Conservation (phyloP, 2,113 vertebrate genomes). For the Centropus bengalensis region DNA sequence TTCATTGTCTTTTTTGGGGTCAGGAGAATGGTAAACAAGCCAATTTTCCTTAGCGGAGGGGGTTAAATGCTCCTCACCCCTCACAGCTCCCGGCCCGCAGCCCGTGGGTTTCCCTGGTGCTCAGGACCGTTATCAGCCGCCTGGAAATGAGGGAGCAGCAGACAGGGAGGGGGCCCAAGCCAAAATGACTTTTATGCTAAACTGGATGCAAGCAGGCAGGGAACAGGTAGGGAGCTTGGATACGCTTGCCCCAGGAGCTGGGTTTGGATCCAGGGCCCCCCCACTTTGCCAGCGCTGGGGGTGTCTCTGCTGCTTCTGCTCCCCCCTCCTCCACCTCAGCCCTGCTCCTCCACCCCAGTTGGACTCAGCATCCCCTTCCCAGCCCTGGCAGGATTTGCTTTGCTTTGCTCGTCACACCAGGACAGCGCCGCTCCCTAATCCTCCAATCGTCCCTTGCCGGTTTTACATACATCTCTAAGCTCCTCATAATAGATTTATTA, state of each 20-base stretch:
- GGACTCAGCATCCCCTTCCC: not conserved
- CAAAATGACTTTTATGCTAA: conserved; percentile 69
- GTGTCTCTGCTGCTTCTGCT: not conserved
- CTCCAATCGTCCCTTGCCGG: not conserved
- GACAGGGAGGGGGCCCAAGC: conserved; percentile 3
- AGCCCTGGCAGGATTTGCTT: not conserved
- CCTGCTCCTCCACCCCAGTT: not conserved
- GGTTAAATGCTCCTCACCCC: conserved; percentile 26
- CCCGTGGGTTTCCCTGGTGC: not conserved
- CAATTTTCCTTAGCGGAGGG: conserved; percentile 54
- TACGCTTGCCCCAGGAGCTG: no score
- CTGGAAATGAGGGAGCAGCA: conserved; percentile 46
- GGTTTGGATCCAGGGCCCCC: no score
- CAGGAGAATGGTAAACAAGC: conserved; percentile 15
- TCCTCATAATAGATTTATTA: conserved; percentile 20
- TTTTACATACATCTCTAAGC: conserved; percentile 35
- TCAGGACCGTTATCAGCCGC: not conserved
- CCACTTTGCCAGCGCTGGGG: no score
- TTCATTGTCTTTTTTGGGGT: conserved; percentile 56
- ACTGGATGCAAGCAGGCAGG: not conserved
- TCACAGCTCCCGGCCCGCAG: not conserved
- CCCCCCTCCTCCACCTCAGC: not conserved
- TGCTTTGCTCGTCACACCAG: not conserved
- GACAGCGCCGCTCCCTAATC: not conserved
- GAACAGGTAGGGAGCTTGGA: not conserved